phyloP scores from a whole-genome alignment of 2,113 vertebrate genomes.

The Elachura formosa region DNA sequence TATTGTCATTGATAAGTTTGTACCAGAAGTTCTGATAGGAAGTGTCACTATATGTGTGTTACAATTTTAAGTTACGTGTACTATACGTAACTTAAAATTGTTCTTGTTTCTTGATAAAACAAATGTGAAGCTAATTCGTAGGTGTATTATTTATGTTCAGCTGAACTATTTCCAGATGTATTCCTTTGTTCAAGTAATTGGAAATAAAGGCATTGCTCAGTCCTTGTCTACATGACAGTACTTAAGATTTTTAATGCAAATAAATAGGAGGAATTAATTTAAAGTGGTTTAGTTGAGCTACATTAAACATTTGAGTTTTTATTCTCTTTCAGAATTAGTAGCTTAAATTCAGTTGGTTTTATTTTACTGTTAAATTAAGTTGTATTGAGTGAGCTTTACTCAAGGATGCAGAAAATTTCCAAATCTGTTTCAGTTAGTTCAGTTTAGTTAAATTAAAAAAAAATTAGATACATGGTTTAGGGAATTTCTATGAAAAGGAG shows the following conservation, averaged over 20 bases:
- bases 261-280: background rate
- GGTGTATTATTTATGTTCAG: background rate
- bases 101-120: background rate
- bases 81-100: background rate
- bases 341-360: background rate
- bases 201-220: background rate
- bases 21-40: background rate
- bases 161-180: background rate
- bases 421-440: background rate
- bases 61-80: too few species aligned
- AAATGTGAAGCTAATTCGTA: background rate
- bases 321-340: background rate
- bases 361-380: background rate
- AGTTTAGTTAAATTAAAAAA: background rate
- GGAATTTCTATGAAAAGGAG: background rate
- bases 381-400: background rate
- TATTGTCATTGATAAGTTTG: background rate
- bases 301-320: background rate
- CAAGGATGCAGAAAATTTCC: background rate
- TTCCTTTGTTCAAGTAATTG: background rate
- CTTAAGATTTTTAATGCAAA: background rate
- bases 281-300: background rate
- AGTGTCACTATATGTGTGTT: too few species aligned
- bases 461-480: background rate
- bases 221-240: background rate